Percentiles rank a stretch among this genome's conserved stretches.
Conservation (phyloP, 2,888 invertebrate genomes). For the Nymphalis c-album region DNA sequence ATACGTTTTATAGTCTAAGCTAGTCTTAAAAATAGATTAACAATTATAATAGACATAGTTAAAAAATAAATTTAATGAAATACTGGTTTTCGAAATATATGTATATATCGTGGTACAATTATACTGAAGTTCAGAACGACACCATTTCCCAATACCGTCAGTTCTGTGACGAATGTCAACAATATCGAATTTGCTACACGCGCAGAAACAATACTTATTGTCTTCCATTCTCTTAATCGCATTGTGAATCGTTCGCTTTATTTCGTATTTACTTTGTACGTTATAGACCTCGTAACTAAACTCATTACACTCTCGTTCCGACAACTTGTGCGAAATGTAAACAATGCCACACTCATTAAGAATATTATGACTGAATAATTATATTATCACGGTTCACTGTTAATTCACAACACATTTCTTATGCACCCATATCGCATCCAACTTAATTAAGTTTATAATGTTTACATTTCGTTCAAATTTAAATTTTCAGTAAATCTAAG, state of each 20-base stretch:
- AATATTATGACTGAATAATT: not conserved
- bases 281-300: not conserved
- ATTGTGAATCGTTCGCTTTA: not conserved
- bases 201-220: conserved; percentile 30
- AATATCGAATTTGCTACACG: conserved; percentile 25
- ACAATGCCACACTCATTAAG: not conserved
- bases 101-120: too few relatives aligned
- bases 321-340: conserved; percentile 1
- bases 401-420: too few relatives aligned
- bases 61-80: too few relatives aligned
- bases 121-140: not conserved
- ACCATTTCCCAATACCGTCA: not conserved
- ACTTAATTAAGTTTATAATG: too few relatives aligned
- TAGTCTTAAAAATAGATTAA: too few relatives aligned
- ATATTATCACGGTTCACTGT: not conserved
- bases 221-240: conserved; percentile 18
- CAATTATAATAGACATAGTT: too few relatives aligned
- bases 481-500: too few relatives aligned
- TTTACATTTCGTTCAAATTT: too few relatives aligned
- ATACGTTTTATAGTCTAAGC: too few relatives aligned
- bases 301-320: not conserved
- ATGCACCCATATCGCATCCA: too few relatives aligned
- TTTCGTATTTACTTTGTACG: not conserved
- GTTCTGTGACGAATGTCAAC: conserved; percentile 5
- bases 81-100: too few relatives aligned